Conservation (phyloP, 2,888 invertebrate genomes). For the Ariolimax columbianus region DNA sequence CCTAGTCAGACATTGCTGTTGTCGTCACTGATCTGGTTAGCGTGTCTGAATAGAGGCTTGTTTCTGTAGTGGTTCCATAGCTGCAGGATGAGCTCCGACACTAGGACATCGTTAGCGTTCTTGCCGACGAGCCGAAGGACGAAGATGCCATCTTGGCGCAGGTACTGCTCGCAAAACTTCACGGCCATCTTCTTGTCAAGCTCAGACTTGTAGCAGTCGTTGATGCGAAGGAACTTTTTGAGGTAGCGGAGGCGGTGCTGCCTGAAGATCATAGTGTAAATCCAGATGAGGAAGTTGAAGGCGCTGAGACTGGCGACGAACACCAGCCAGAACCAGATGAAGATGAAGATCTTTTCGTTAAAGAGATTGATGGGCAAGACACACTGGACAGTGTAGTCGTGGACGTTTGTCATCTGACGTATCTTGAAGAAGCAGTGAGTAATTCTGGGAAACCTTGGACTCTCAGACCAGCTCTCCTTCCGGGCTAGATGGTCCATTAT, state of each 20-base stretch:
- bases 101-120: slow-evolving; percentile 79
- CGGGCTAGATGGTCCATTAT: slow-evolving; percentile 79
- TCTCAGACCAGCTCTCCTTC: slow-evolving; percentile 77
- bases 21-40: slow-evolving; percentile 74
- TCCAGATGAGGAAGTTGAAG: slow-evolving; percentile 79
- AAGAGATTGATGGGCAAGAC: slow-evolving; percentile 77
- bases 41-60: slow-evolving; percentile 73
- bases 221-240: slow-evolving; percentile 74
- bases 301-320: slow-evolving; percentile 79
- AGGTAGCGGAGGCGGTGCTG: slow-evolving; percentile 74
- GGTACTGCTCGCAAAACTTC: slow-evolving; percentile 77
- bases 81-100: slow-evolving; percentile 77
- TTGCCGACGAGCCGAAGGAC: slow-evolving; percentile 77
- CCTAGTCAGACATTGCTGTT: slow-evolving; percentile 76
- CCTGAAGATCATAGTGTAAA: slow-evolving; percentile 74
- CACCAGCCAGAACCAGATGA: slow-evolving; percentile 81
- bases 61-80: slow-evolving; percentile 77
- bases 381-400: slow-evolving; percentile 79
- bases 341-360: slow-evolving; percentile 79
- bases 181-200: slow-evolving; percentile 75
- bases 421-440: slow-evolving; percentile 79
- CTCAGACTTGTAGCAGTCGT: slow-evolving; percentile 74
- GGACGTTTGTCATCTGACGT: slow-evolving; percentile 80
- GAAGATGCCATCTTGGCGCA: slow-evolving; percentile 78
- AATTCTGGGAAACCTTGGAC: slow-evolving; percentile 77